These are phyloP conservation scores for Polymixis lichenea DNA, from an alignment of 2,888 invertebrate genomes.

Conservation along the genomic window DNA sequence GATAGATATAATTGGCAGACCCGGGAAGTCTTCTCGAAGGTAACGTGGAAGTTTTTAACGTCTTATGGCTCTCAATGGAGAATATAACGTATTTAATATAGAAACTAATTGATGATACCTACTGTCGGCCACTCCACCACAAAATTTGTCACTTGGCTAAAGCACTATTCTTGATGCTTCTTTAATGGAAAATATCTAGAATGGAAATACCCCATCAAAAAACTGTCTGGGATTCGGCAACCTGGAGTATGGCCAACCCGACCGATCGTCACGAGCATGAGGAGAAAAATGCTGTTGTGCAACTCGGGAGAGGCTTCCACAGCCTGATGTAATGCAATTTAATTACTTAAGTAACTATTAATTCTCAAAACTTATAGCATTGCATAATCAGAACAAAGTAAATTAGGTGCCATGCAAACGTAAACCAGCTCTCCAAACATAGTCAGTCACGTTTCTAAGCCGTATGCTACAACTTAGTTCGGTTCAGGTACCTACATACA, in stretches of 20 bases:
- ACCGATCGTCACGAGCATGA: background rate
- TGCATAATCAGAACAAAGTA: slow-evolving; percentile 21
- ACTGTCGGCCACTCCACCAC: background rate
- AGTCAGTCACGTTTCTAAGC: slow-evolving; percentile 50
- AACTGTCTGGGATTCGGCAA: slow-evolving; percentile 23
- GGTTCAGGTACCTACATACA: background rate
- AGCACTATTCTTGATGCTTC: slow-evolving; percentile 1
- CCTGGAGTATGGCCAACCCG: slow-evolving; percentile 23
- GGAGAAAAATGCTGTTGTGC: background rate
- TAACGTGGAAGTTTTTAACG: background rate
- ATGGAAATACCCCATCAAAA: slow-evolving; percentile 31
- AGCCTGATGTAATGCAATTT: background rate
- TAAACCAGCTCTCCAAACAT: slow-evolving; percentile 29
- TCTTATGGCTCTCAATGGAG: background rate
- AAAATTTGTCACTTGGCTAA: background rate
- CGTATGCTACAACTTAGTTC: slow-evolving; percentile 25
- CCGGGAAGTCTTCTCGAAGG: background rate
- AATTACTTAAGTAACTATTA: slow-evolving; percentile 6
- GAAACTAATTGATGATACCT: background rate
- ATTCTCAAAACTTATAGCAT: slow-evolving; percentile 12
- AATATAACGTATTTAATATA: background rate
- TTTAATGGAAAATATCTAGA: slow-evolving; percentile 11
- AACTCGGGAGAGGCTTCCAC: background rate
- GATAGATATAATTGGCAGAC: background rate
- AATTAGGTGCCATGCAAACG: slow-evolving; percentile 12